Base-by-base conservation (phyloP, 2,888 invertebrate genomes). In the Chrysolina americana region DNA sequence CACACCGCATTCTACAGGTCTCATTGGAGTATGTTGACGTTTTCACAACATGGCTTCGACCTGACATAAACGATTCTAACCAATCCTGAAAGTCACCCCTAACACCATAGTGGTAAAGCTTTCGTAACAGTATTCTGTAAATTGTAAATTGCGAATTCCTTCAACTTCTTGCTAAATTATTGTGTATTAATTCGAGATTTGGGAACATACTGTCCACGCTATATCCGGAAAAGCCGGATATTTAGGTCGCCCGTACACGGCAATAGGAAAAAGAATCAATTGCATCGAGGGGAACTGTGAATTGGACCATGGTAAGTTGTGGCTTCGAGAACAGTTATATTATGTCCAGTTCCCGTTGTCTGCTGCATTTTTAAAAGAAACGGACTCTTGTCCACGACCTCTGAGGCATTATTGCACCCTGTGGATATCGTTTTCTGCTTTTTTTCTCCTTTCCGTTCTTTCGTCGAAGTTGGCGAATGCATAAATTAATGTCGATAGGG, bases 311-410 rank as follows among this genome's bases (percentile, higher is more conserved):
- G 70, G 41, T 63, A 28, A 59, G 59, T 59, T 59, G 59, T 59
- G 59, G 59, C 13, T 36, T 70, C 65, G 63, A 69, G 64, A 70
- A 65, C 73, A 70, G 69, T 73, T 73, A 73, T 73, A 73, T 73
- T 73, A 70, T 76, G 78, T 77, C 78, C 79, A 71, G 78, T 74
- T 70, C 71, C 74, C 76, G 74, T 76, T 81, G 78, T 76, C 70
- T 68, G 69, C 70, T 81, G 79, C 79, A 81, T 81, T 79, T 80
- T 81, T 81, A 78, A 81, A 76, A 77, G 69, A 76, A 65, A 73
- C 75, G 76, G 71, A 77, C 78, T 79, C 75, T 75, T 78, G 79
- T 78, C 79, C 79, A 78, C 77, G 79, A 76, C 77, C 71, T 74
- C 75, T 48, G 77, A 75, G 72, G 69, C 71, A 76, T 80, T 80